Evolutionary conservation across 2,113 vertebrate genomes (phyloP), one percentile per base, ranked within the genome.

Genomic region (Amazona vittata): DNA sequence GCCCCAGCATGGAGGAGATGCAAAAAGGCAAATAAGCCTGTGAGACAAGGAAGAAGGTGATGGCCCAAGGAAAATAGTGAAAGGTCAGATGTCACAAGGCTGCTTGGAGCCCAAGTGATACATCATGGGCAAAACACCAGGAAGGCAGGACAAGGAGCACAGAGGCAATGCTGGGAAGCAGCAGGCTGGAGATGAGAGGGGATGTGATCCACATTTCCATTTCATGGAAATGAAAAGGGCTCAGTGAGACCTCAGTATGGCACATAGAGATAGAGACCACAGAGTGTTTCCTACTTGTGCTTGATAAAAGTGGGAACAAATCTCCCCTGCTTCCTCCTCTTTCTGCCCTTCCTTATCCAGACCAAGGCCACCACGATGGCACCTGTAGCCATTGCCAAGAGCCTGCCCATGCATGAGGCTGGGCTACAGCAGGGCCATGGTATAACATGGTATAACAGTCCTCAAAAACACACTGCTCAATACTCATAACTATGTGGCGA

Each of bases 61-160:
- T 0, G 11, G 47, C 5, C 2, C 29, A 35, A 26, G 44, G 33
- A 28, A 84, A 74, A 39, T 21, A 29, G 11, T 35, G 57, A 43
- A 68, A 75, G 52, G 14, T 53, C 46, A 49, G 22, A 6, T 57
- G 28, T 50, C 17, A 60, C 33, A 41, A 86, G 55, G 39, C 60
- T 83, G 26, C 64, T 75, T 31, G 25, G n/a, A 94, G 64, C 10
- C 20, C 16, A 86, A 49, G 33, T 35, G 46, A 60, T 29, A 35
- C 1, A 3, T 59, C 10, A 19, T 0, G 3, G n/a, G 5, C 5
- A 59, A 82, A 85, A 41, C 2, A 4, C 6, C 7, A 11, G 49
- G 46, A 44, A 90, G 28, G 33, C 29, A 62, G 43, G n/a, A 83
- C 8, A 26, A 19, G 70, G 67, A 53, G 39, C 18, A 79, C 9